Conservation (phyloP, 2,888 invertebrate genomes). For the Rotaria sp. region DNA sequence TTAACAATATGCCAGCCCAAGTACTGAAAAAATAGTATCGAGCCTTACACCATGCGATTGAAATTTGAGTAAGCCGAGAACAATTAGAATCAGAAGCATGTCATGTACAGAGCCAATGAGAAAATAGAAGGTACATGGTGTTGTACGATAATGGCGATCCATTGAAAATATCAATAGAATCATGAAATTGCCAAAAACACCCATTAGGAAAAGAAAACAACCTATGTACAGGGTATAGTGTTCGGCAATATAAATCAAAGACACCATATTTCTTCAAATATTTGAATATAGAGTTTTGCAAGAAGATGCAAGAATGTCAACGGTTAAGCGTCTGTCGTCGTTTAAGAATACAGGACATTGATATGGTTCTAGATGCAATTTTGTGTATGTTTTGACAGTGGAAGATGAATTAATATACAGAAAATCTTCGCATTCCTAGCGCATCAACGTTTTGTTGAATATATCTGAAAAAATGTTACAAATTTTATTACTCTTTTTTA, state of each 20-base stretch:
- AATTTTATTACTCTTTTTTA: too few species aligned
- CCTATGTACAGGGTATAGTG: neutral
- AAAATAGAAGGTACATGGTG: neutral
- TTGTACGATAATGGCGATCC: neutral
- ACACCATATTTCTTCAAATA: too few species aligned
- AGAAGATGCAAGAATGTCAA: too few species aligned
- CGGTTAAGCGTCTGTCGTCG: too few species aligned
- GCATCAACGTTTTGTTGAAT: too few species aligned
- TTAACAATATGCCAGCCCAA: neutral
- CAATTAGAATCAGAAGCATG: neutral
- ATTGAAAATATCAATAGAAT: neutral
- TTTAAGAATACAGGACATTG: too few species aligned
- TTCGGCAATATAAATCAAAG: neutral
- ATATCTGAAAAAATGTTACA: too few species aligned
- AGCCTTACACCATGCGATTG: neutral
- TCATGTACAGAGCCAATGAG: neutral
- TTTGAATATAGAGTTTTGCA: too few species aligned
- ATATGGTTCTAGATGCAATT: too few species aligned
- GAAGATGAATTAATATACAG: too few species aligned
- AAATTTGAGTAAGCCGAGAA: neutral
- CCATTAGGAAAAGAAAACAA: neutral
- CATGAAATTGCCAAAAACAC: neutral
- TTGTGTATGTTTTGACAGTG: too few species aligned
- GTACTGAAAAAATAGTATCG: neutral
- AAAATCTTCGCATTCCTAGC: too few species aligned